Evolutionary conservation across 2,113 vertebrate species (phyloP), one percentile per base, ranked within the genome.

Genomic region (Paratilapia polleni): DNA sequence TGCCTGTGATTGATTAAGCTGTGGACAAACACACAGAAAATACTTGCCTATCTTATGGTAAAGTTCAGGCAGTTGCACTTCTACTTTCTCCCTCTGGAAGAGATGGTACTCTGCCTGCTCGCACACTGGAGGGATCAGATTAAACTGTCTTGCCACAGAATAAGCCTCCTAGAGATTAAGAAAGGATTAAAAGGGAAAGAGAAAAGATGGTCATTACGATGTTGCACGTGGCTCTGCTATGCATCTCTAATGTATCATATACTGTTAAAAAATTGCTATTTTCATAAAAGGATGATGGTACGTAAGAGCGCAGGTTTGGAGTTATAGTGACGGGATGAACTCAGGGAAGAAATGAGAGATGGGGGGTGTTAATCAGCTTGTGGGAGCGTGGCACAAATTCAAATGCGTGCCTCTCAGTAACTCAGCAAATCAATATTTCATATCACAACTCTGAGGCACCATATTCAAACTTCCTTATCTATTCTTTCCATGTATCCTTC

Each of bases 81-180:
- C 98, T 63, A 99, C 98, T 92, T 99, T 99, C 94, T 99, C 98
- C 78, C 98, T 96, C 82, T 99, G 98, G 94, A 99, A 99, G 49
- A 99, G 97, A 38, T 99, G 98, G 62, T 99, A 99, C 85, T 99
- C 98, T 0, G 98, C 98, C 93, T 99, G 98, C 38, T 99, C 98
- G 24, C 98, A 99, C 80, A 99, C 98, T 0, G 98, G 98, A 0
- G 98, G 98, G 86, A 99, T 98, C 94, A 99, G 96, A 89, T 99
- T 99, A 83, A 99, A 99, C 95, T 99, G 98, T 88, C 98, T 96
- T 5, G 98, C 98, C 81, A 99, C 98, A 0, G 98, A 99, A 88
- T 99, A 99, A 15, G 98, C 98, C 92, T 99, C 98, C 98, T 99
- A 83, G 13, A 85, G 77, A 86, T 20, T 62, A 70, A 47, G 36